Base-by-base conservation (phyloP, 2,797 vertebrate genomes). In the Micrastur ruficollis region DNA sequence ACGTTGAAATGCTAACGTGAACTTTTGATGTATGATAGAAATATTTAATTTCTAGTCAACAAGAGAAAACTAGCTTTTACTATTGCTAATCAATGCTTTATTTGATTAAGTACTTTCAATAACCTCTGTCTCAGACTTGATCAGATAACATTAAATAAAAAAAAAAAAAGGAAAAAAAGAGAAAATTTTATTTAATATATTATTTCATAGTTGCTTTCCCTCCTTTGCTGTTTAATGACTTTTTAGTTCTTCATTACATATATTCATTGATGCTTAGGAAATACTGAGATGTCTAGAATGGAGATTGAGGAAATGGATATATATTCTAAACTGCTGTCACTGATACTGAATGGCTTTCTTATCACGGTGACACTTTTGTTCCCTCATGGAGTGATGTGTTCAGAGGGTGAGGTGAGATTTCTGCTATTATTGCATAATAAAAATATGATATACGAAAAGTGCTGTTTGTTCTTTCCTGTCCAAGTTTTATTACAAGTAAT, bases 131-230 rank as follows among this genome's bases (percentile, higher is more conserved):
- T 84, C 56, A 32, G 17, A 65, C 26, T 23, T 36, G 3, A 9
- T 32, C 1, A 11, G 13, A 47, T 18, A 76, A 27, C 2, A 73
- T 23, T 36, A 80, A 80, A 90, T 27, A 6, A 40, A n/a, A 49
- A 15, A 10, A 25, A 31, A 23, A 2, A 3, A 12, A 32, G 16
- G 9, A 19, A 34, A 25, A 23, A 1, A 3, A 15, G 27, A 19
- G 9, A 40, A 19, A 34, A 11, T 0, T 0, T 9, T 52, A 49
- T 81, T 74, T 3, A 32, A 12, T 50, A 5, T 36, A 15, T 32
- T 83, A 49, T 58, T 66, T 61, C 8, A 38, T 44, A 44, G 4
- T 20, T 59, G 2, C 19, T 46, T 84, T 53, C 11, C 6, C 10
- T 76, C 55, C 20, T 66, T 81, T 46, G 14, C 3, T 53, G 8